A percentile compares a stretch with the other conserved stretches of the same genome.
These are phyloP conservation scores for Campoplex nolae DNA, from an alignment of 2,888 invertebrate species.

Conservation along the genomic window DNA sequence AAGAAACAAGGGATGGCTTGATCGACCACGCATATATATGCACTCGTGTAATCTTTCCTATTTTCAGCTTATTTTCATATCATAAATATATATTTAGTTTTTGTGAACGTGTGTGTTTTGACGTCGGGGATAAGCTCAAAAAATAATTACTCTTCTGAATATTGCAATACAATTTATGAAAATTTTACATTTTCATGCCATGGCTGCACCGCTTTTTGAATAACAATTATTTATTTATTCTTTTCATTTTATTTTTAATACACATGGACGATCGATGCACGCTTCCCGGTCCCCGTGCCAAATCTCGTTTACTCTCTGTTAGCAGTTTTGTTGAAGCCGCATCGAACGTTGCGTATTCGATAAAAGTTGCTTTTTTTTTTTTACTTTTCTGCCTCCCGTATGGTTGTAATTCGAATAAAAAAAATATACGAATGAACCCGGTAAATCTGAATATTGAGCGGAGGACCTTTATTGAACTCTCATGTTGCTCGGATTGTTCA, in stretches of 20 bases:
- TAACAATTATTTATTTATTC: not conserved
- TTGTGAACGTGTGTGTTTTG: not conserved
- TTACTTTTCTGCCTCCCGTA: not conserved
- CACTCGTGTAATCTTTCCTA: not conserved
- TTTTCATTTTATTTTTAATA: not conserved
- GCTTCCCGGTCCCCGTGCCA: too few relatives aligned
- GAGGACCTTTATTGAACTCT: not conserved
- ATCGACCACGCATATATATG: not conserved
- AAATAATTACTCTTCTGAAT: not conserved
- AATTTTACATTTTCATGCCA: not conserved
- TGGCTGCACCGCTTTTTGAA: not conserved
- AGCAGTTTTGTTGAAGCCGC: too few relatives aligned
- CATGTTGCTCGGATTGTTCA: not conserved
- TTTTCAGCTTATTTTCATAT: not conserved
- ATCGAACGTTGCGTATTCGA: not conserved
- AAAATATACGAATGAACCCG: not conserved
- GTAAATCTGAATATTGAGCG: not conserved
- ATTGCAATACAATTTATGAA: not conserved
- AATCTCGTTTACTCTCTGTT: too few relatives aligned
- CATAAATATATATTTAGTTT: not conserved
- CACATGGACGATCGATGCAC: not conserved
- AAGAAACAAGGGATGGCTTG: not conserved
- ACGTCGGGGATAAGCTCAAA: not conserved
- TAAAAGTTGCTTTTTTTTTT: not conserved
- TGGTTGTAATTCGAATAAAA: too few relatives aligned